Conservation (phyloP, 2,797 vertebrate genomes). For the Enoplosus armatus region DNA sequence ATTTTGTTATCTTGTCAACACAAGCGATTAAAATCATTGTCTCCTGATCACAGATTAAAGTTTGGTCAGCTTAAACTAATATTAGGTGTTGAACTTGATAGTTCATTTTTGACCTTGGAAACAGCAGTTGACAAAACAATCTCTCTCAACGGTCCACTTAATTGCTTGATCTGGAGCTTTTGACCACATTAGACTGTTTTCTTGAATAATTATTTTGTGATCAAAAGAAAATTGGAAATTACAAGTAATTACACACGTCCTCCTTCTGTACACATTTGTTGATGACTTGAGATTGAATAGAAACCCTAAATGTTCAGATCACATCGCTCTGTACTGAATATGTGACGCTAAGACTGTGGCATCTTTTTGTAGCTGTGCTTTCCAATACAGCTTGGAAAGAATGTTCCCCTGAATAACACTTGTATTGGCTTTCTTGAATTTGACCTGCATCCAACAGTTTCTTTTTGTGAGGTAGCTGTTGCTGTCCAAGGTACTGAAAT, state of each 20-base stretch:
- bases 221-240: background rate
- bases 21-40: background rate
- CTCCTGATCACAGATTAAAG: background rate
- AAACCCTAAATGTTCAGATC: background rate
- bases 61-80: background rate
- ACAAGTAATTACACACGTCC: background rate
- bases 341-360: background rate
- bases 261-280: background rate
- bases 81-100: background rate
- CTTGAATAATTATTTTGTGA: background rate
- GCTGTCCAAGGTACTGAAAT: conserved; percentile 43
- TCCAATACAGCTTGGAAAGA: background rate
- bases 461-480: conserved; percentile 15
- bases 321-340: background rate
- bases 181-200: background rate
- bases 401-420: background rate
- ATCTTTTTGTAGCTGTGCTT: background rate
- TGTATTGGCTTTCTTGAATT: background rate
- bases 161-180: background rate
- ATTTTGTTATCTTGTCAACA: background rate
- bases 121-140: background rate
- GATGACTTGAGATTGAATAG: background rate
- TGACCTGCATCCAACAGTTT: conserved; percentile 17
- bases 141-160: background rate
- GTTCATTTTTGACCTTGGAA: background rate